These are phyloP conservation scores for Lepus timidus DNA, from an alignment of 2,113 vertebrate species.

Conservation along the genomic window DNA sequence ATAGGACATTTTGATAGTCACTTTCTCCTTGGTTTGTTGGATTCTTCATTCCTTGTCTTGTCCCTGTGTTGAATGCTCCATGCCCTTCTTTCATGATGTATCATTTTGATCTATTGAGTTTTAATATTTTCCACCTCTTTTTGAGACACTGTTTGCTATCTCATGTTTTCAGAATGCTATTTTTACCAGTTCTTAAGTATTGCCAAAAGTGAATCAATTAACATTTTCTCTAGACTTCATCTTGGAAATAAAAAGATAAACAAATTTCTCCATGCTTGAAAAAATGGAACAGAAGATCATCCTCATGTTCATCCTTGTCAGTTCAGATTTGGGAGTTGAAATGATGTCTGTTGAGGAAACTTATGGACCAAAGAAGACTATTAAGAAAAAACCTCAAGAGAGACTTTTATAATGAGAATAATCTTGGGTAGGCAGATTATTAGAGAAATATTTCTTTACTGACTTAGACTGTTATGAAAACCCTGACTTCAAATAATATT, in stretches of 20 bases:
- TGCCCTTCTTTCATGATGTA: background rate
- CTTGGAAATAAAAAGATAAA: conserved; percentile 56
- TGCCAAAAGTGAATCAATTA: conserved; percentile 46
- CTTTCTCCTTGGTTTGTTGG: background rate
- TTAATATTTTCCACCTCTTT: conserved; percentile 31
- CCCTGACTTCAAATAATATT: background rate
- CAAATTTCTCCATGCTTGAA: background rate
- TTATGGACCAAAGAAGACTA: background rate
- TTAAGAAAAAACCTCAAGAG: conserved; percentile 4
- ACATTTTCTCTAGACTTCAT: conserved; percentile 50
- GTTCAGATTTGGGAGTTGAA: conserved; percentile 52
- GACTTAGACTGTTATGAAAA: background rate
- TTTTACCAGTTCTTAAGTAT: conserved; percentile 20
- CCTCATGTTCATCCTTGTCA: background rate
- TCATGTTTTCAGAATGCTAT: conserved; percentile 18
- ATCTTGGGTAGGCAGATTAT: background rate
- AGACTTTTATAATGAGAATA: background rate
- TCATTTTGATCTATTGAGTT: conserved; percentile 2
- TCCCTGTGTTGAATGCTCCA: background rate
- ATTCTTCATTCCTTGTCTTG: background rate
- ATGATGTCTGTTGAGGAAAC: background rate
- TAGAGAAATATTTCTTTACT: background rate
- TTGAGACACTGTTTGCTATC: background rate
- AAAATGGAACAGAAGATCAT: background rate
- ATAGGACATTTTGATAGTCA: conserved; percentile 25